These are phyloP conservation scores for Xestia ashworthii DNA, from an alignment of 2,888 invertebrate species.

Conservation along the genomic window DNA sequence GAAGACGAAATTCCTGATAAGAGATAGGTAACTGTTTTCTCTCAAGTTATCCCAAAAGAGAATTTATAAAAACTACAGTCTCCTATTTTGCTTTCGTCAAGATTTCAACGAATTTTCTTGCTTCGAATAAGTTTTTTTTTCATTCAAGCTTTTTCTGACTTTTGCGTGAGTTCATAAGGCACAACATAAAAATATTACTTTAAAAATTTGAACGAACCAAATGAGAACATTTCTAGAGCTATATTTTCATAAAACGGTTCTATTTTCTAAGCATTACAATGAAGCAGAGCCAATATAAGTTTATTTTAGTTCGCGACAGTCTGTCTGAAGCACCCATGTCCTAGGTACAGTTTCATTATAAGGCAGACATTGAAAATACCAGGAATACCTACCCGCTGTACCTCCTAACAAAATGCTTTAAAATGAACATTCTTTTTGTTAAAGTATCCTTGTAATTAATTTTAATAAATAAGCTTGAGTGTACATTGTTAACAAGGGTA, in stretches of 20 bases:
- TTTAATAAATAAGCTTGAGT: constrained; percentile 53
- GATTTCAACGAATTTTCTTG: neutral
- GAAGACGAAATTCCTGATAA: neutral
- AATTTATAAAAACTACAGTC: neutral
- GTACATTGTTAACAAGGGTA: constrained; percentile 28
- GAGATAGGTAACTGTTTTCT: neutral
- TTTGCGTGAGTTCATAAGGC: neutral
- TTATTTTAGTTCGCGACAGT: constrained; percentile 62
- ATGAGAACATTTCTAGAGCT: constrained; percentile 34
- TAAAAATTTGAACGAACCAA: constrained; percentile 10
- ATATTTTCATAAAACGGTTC: constrained; percentile 37
- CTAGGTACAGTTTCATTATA: constrained; percentile 69
- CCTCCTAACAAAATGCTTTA: constrained; percentile 65
- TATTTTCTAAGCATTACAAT: constrained; percentile 53
- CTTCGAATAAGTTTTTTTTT: neutral
- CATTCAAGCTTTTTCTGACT: too few species aligned
- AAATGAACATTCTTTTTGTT: constrained; percentile 71
- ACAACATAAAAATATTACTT: constrained; percentile 8
- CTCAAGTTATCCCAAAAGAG: neutral
- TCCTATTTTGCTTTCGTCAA: neutral
- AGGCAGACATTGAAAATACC: constrained; percentile 62
- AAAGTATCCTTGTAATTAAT: constrained; percentile 56
- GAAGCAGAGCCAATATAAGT: constrained; percentile 56
- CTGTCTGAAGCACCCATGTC: constrained; percentile 60
- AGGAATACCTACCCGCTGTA: constrained; percentile 63